Evolutionary conservation across 2,797 vertebrate genomes (phyloP).

Genomic region (Thripadectes ignobilis): DNA sequence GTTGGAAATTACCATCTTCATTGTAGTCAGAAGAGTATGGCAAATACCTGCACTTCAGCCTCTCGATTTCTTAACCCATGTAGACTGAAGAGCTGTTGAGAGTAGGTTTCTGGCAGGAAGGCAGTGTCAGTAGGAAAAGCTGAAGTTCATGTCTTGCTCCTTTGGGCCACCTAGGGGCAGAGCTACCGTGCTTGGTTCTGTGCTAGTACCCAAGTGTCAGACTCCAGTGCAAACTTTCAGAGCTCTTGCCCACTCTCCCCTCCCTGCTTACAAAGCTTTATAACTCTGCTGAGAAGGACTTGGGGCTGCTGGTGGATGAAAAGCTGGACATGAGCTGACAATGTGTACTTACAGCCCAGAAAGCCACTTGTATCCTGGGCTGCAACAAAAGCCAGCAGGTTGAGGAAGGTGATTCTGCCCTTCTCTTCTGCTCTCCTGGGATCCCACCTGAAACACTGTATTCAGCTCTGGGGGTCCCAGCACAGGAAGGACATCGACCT

Average conservation of each 20-base stretch:
- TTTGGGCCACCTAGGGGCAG: not conserved
- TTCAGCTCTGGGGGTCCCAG: not conserved
- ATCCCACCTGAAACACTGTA: rapidly evolving
- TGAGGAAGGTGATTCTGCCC: not conserved
- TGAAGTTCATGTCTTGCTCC: not conserved
- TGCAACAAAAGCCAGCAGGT: not conserved
- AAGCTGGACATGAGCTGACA: not conserved
- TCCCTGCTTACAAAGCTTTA: not conserved
- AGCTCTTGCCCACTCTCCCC: not conserved
- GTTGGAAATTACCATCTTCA: not conserved
- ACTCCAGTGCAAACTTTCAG: not conserved
- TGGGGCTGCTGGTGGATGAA: not conserved
- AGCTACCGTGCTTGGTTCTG: rapidly evolving
- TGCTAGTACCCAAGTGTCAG: not conserved
- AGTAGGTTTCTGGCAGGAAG: not conserved
- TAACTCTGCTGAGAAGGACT: not conserved
- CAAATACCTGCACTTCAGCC: not conserved
- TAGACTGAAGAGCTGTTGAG: not conserved
- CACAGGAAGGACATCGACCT: not conserved
- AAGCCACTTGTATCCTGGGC: rapidly evolving
- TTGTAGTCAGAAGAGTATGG: not conserved
- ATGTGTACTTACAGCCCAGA: not conserved
- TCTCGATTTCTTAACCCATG: not conserved
- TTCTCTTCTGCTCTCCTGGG: not conserved
- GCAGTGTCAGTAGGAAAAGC: not conserved